Conservation (phyloP, 1,140 invertebrate genomes). For the Drosophila malerkotliana region DNA sequence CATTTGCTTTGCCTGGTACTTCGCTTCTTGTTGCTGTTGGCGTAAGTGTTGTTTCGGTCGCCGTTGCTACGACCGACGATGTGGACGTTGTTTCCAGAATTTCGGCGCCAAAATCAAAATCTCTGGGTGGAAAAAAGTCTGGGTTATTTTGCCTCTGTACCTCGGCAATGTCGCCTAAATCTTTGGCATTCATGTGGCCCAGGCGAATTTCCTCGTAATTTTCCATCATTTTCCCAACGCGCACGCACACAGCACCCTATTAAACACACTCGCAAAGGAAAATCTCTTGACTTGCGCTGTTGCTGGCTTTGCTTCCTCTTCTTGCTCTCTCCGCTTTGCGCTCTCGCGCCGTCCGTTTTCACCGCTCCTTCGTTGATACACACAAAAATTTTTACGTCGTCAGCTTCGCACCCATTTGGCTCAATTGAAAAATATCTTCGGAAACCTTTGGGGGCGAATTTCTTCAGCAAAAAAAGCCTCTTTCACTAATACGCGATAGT, state of each 20-base stretch:
- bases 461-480: slow-evolving; percentile 29
- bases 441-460: slow-evolving; percentile 32
- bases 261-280: slow-evolving; percentile 27
- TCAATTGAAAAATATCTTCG: slow-evolving; percentile 58
- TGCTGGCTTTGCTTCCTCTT: slow-evolving; percentile 48
- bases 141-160: slow-evolving; percentile 29
- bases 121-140: slow-evolving; percentile 30
- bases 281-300: slow-evolving; percentile 38
- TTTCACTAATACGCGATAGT: slow-evolving; percentile 40
- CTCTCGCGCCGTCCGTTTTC: slow-evolving; percentile 75
- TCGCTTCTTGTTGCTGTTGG: slow-evolving; percentile 55
- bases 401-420: slow-evolving; percentile 71
- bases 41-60: slow-evolving; percentile 8
- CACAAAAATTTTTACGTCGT: slow-evolving; percentile 80
- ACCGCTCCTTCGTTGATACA: slow-evolving; percentile 80
- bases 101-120: slow-evolving; percentile 83
- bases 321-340: slow-evolving; percentile 61
- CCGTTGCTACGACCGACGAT: slow-evolving; percentile 16
- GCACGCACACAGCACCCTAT: slow-evolving; percentile 20
- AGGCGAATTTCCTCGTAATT: slow-evolving; percentile 71
- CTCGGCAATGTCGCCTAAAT: slow-evolving; percentile 46
- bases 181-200: slow-evolving; percentile 61
- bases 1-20: slow-evolving; percentile 66
- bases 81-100: slow-evolving; percentile 62
- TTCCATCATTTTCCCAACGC: slow-evolving; percentile 73